These are phyloP conservation scores for Philantomba maxwellii DNA, from an alignment of 2,113 vertebrate species.

Conservation along the genomic window DNA sequence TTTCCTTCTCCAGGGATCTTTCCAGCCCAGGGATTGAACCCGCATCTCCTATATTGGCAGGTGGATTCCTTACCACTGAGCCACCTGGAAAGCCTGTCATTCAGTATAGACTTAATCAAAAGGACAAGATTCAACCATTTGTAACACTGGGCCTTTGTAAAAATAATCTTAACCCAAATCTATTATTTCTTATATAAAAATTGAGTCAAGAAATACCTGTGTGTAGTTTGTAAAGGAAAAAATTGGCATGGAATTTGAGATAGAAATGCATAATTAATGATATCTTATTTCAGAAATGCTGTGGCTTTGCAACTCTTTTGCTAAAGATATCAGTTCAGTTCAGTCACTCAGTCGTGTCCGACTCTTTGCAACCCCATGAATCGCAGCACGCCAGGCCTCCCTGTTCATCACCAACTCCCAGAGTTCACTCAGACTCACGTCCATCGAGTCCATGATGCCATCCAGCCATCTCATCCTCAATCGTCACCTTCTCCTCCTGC, in stretches of 20 bases:
- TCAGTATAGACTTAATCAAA: neutral
- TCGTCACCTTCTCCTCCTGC: too few species aligned
- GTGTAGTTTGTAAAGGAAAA: slow-evolving; percentile 15
- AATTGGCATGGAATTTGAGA: neutral
- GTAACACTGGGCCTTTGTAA: neutral
- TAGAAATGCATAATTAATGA: neutral
- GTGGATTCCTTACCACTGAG: neutral
- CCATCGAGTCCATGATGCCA: too few species aligned
- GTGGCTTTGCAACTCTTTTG: neutral
- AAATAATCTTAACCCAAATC: neutral
- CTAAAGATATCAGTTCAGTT: too few species aligned
- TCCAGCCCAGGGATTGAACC: neutral
- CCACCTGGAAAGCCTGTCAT: neutral
- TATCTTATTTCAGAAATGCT: neutral
- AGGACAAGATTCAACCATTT: neutral
- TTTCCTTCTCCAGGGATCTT: neutral
- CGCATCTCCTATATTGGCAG: neutral
- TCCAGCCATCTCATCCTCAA: too few species aligned
- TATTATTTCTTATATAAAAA: neutral
- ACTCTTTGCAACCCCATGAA: too few species aligned
- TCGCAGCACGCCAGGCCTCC: too few species aligned
- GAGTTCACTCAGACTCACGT: too few species aligned
- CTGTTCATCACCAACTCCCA: too few species aligned
- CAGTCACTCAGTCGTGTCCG: too few species aligned
- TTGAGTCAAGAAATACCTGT: neutral